Evolutionary conservation across 2,797 vertebrate genomes (phyloP).

Genomic region (Perodicticus potto): DNA sequence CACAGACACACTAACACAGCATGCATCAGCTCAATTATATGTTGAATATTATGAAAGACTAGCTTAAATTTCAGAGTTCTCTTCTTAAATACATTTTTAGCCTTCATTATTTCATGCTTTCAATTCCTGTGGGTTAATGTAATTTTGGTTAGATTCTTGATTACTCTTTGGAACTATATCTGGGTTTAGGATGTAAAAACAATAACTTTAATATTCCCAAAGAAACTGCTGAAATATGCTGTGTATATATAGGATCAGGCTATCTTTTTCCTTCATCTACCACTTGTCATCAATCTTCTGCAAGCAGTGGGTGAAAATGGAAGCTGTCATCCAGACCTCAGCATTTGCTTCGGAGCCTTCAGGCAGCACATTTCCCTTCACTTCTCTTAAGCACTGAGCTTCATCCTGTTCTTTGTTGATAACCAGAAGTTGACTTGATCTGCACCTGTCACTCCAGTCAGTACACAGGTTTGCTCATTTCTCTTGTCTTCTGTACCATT

Average conservation of each 20-base stretch:
- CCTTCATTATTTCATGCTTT: constrained; percentile 35
- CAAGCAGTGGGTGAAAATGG: constrained; percentile 83
- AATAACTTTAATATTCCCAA: constrained; percentile 78
- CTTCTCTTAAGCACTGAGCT: constrained; percentile 76
- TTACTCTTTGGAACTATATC: constrained; percentile 53
- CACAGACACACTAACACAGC: neutral
- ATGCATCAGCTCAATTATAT: constrained; percentile 27
- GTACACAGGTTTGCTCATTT: constrained; percentile 71
- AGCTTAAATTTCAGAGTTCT: constrained; percentile 39
- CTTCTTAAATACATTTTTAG: constrained; percentile 47
- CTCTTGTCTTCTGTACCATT: constrained; percentile 67
- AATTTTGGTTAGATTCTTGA: constrained; percentile 62
- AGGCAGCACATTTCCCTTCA: constrained; percentile 73
- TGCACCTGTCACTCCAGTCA: constrained; percentile 69
- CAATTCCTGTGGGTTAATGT: constrained; percentile 31
- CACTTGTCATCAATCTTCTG: constrained; percentile 83
- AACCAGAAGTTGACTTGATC: constrained; percentile 82
- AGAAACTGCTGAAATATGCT: constrained; percentile 66
- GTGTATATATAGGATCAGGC: constrained; percentile 64
- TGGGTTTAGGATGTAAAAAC: constrained; percentile 48
- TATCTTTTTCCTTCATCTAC: constrained; percentile 78
- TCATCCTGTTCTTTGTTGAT: constrained; percentile 78
- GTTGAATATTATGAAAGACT: constrained; percentile 36
- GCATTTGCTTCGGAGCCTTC: constrained; percentile 73
- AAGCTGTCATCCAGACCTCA: constrained; percentile 80